Conservation (phyloP, 2,797 vertebrate genomes). For the Eupleurogrammus muticus region DNA sequence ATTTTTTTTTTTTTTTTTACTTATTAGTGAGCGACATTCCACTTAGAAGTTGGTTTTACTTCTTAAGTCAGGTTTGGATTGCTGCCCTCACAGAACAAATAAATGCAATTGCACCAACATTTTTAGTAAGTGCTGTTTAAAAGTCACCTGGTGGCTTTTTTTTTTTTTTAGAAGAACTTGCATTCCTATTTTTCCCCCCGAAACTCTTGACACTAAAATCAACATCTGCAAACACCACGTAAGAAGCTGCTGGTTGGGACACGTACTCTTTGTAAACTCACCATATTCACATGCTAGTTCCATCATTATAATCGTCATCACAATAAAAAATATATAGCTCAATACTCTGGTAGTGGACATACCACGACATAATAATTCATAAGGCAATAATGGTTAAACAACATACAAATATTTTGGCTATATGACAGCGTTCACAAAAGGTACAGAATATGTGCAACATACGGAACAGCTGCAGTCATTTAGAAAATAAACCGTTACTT, state of each 20-base stretch:
- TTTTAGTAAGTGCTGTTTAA: slow-evolving; percentile 27
- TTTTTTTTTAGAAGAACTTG: slow-evolving; percentile 29
- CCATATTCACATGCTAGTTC: slow-evolving; percentile 45
- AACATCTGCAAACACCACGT: slow-evolving; percentile 1
- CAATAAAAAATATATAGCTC: slow-evolving; percentile 65
- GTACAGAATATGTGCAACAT: slow-evolving; percentile 57
- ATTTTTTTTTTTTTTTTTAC: not conserved
- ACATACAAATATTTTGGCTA: slow-evolving; percentile 62
- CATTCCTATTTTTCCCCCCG: not conserved
- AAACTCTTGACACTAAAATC: slow-evolving; percentile 14
- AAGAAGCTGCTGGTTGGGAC: slow-evolving; percentile 42
- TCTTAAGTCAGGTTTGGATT: slow-evolving; percentile 13
- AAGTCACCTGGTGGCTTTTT: slow-evolving; percentile 41
- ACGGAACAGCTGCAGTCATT: not conserved
- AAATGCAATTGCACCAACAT: slow-evolving; percentile 25
- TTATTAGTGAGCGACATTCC: not conserved
- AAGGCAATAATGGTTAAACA: slow-evolving; percentile 80
- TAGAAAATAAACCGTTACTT: slow-evolving; percentile 59
- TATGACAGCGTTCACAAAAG: slow-evolving; percentile 58
- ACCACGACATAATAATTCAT: slow-evolving; percentile 65
- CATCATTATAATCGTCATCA: slow-evolving; percentile 51
- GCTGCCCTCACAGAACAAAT: slow-evolving; percentile 6
- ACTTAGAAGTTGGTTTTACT: slow-evolving; percentile 19
- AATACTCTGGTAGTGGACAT: slow-evolving; percentile 52
- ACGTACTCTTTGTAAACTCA: slow-evolving; percentile 45